A percentile compares a stretch with the other conserved stretches of the same genome.
phyloP scores from a whole-genome alignment of 2,888 invertebrate species.

The Branchipolynoe longqiensis region DNA sequence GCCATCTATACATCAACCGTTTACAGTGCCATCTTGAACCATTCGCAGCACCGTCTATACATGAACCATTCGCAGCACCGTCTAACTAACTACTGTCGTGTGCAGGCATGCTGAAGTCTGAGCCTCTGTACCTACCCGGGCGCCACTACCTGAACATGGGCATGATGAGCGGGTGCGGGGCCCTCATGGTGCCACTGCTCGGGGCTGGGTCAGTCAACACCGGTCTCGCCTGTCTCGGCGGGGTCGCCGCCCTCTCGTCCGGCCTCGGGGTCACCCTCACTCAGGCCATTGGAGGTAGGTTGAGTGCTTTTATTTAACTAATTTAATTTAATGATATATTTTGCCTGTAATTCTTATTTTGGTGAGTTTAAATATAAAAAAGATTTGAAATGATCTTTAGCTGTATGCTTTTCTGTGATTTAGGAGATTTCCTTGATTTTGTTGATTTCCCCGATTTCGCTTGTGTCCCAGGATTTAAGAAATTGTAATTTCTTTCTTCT shows the following conservation, averaged over 20 bases:
- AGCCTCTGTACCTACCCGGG: conserved; percentile 91
- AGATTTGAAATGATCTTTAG: too few relatives aligned
- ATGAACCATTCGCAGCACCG: too few relatives aligned
- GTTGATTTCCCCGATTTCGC: too few relatives aligned
- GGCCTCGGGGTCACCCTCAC: conserved; percentile 93
- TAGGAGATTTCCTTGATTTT: too few relatives aligned
- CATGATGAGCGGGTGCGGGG: conserved; percentile 87
- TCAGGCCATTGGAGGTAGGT: conserved; percentile 91
- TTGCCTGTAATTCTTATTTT: neutral
- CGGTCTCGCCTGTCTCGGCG: conserved; percentile 88
- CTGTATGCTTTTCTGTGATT: too few relatives aligned
- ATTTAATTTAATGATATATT: neutral
- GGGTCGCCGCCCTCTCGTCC: conserved; percentile 89
- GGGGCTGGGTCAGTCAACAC: conserved; percentile 85
- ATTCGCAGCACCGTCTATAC: too few relatives aligned
- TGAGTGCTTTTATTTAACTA: neutral
- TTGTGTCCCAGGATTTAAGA: neutral
- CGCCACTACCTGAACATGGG: conserved; percentile 89
- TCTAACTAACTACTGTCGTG: too few relatives aligned
- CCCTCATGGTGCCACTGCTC: conserved; percentile 88
- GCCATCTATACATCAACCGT: too few relatives aligned
- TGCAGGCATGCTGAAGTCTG: conserved; percentile 87
- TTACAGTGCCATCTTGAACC: too few relatives aligned
- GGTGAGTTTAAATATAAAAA: too few relatives aligned
- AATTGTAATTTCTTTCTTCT: neutral